Percentiles rank a stretch among this genome's conserved stretches.
Conservation (phyloP, 35 echinoderm and acorn worm genomes). For the Amphiura filiformis region DNA sequence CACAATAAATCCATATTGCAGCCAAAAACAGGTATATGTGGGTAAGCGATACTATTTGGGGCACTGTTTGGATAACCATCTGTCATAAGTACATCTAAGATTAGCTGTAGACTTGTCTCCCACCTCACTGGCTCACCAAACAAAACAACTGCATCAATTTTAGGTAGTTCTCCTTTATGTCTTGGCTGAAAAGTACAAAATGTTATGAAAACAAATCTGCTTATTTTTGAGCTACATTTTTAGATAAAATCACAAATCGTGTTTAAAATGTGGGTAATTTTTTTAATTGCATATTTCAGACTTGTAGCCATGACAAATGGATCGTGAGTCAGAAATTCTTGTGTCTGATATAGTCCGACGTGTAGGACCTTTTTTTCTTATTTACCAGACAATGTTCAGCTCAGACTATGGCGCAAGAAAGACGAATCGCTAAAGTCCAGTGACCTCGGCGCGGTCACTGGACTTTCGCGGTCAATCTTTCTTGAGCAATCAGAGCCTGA, state of each 20-base stretch:
- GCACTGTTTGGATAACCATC: slow-evolving; percentile 51
- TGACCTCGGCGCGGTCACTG: too few species aligned
- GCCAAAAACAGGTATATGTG: slow-evolving; percentile 78
- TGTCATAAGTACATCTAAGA: slow-evolving; percentile 84
- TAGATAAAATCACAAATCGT: background rate
- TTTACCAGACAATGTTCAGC: too few species aligned
- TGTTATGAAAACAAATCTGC: too few species aligned
- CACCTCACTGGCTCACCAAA: slow-evolving; percentile 93
- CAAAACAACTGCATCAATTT: slow-evolving; percentile 83
- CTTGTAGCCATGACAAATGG: too few species aligned
- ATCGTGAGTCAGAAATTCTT: too few species aligned
- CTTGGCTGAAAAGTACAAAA: background rate
- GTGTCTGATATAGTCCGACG: too few species aligned
- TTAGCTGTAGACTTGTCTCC: slow-evolving; percentile 84
- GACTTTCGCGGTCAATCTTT: too few species aligned
- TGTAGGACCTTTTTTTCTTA: too few species aligned
- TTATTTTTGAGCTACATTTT: too few species aligned
- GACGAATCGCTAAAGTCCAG: too few species aligned
- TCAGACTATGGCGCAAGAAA: too few species aligned
- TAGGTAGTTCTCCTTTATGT: slow-evolving; percentile 42
- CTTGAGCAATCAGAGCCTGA: too few species aligned
- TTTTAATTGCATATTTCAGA: background rate
- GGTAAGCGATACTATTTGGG: slow-evolving; percentile 47
- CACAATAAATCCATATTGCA: slow-evolving; percentile 89
- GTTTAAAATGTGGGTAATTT: background rate